These are phyloP conservation scores for Neoitamus cyanurus DNA, from an alignment of 2,888 invertebrate genomes.

Conservation along the genomic window DNA sequence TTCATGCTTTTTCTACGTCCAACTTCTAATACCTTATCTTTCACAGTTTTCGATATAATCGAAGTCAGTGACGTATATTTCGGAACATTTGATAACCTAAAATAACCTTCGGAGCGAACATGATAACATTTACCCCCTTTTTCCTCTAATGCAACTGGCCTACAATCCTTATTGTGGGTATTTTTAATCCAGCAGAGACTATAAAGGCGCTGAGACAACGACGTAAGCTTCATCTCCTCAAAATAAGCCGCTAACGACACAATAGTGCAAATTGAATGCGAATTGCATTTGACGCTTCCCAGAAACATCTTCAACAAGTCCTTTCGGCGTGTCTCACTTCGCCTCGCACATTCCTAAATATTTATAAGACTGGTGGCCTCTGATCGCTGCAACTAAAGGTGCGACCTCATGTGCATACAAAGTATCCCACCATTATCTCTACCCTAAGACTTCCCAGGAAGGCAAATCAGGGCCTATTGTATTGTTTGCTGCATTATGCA, in stretches of 20 bases:
- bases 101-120: too few species aligned
- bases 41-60: too few species aligned
- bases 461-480: conserved; percentile 28
- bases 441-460: not conserved
- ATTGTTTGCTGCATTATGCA: not conserved
- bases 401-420: not conserved
- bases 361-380: not conserved
- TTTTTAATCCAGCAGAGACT: too few species aligned
- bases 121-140: too few species aligned
- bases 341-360: not conserved
- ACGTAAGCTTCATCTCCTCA: not conserved
- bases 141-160: too few species aligned
- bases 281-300: not conserved
- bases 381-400: not conserved
- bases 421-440: not conserved
- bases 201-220: too few species aligned
- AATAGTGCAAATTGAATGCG: not conserved
- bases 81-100: too few species aligned
- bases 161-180: too few species aligned
- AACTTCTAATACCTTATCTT: too few species aligned
- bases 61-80: too few species aligned
- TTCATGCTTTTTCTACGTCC: too few species aligned
- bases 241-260: not conserved
- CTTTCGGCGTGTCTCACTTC: not conserved
- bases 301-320: not conserved